Evolutionary conservation across 2,113 vertebrate species (phyloP).

Genomic region (Xiphophorus hellerii): DNA sequence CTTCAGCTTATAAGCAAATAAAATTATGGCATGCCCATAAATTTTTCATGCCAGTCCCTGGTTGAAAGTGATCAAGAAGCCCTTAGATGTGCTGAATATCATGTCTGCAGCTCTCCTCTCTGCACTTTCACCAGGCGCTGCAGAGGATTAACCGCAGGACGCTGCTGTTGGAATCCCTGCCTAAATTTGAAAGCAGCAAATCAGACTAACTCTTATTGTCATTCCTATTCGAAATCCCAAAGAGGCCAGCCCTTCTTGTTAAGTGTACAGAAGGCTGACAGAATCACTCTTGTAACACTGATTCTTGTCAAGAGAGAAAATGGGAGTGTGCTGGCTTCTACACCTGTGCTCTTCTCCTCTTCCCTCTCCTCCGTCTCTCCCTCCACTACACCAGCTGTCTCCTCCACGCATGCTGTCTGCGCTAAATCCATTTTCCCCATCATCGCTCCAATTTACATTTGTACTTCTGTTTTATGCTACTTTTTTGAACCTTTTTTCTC

Average conservation of each 20-base stretch:
- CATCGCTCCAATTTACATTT: conserved; percentile 44
- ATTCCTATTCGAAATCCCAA: conserved; percentile 47
- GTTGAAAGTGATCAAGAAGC: conserved; percentile 42
- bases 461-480: conserved; percentile 55
- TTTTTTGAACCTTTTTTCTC: conserved; percentile 28
- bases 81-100: conserved; percentile 38
- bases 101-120: conserved; percentile 22
- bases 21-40: conserved; percentile 10
- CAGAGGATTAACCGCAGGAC: conserved; percentile 56
- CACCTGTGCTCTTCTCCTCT: conserved; percentile 43
- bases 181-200: conserved; percentile 53
- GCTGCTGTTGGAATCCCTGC: conserved; percentile 48
- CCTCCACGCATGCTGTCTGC: conserved; percentile 22
- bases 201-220: conserved; percentile 59
- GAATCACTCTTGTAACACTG: conserved; percentile 56
- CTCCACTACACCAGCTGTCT: conserved; percentile 61
- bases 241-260: conserved; percentile 41
- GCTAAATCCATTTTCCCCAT: conserved; percentile 51
- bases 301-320: conserved; percentile 64
- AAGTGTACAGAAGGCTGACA: conserved; percentile 57
- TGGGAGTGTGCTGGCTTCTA: conserved; percentile 31
- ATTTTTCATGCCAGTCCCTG: conserved; percentile 39
- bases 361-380: conserved; percentile 39
- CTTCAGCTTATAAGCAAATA: conserved; percentile 22
- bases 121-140: conserved; percentile 36